Evolutionary conservation across 2,797 vertebrate species (phyloP), one percentile per base, ranked within the genome.

Genomic region (Sebastes oblongus): DNA sequence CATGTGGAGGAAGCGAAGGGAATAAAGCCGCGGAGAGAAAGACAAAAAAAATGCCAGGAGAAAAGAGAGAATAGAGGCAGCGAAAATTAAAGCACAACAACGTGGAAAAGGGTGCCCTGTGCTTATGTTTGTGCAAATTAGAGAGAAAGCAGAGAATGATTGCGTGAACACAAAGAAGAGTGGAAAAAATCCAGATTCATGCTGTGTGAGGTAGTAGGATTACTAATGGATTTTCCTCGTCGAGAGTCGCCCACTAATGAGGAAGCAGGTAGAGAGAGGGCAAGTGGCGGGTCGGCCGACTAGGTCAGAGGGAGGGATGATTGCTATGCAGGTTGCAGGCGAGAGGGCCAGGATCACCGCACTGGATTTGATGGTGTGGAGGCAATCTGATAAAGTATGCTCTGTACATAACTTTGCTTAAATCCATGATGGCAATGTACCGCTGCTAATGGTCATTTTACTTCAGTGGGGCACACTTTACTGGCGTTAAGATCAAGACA

Each of bases 281-380:
- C 86, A 88, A 85, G 82, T 70, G 65, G 75, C 6, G 42, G 93
- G 91, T 94, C 89, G 58, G 30, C 13, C 2, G 72, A 75, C 74
- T 32, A 61, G 91, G 93, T 89, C 91, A 90, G 64, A 73, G 77
- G 64, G 77, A 86, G 81, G 70, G 75, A 66, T 82, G 90, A 93
- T 95, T 94, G 89, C 86, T 93, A 93, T 94, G 92, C 93, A 86
- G 86, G 87, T 76, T 90, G 87, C 87, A 90, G 88, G 88, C 86
- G 72, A 72, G 68, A 82, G 76, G 79, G 83, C 72, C 61, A 24
- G 73, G 91, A 88, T 91, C 87, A 89, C 29, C 24, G 22, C 80
- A 72, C 82, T 83, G 80, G 87, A 90, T 92, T 67, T 82, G 86
- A 89, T 74, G 74, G 87, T 81, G 78, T 55, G 70, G 79, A 91